Conservation (phyloP, 1,140 invertebrate genomes). For the Pseudachorutes palmiensis region DNA sequence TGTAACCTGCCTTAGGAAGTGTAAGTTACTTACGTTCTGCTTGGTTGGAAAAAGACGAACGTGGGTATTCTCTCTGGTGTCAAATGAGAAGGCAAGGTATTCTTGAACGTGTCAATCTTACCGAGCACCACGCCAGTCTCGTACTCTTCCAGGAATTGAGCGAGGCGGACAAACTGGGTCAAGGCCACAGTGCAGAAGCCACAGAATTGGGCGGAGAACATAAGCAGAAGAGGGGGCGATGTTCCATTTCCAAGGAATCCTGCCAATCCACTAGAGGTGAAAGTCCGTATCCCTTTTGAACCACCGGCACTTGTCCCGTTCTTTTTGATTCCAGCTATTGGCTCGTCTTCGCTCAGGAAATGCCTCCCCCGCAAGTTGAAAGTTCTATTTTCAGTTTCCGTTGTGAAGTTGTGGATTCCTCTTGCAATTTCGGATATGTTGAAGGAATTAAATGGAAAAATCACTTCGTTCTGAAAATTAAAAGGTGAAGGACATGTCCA, state of each 20-base stretch:
- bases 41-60: conserved; percentile 29
- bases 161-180: conserved; percentile 26
- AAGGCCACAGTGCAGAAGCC: conserved; percentile 33
- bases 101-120: conserved; percentile 30
- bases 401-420: conserved; percentile 28
- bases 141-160: conserved; percentile 26
- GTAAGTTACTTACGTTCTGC: conserved; percentile 1
- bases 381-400: conserved; percentile 19
- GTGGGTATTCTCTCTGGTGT: conserved; percentile 30
- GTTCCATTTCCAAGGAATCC: background rate
- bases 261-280: conserved; percentile 16
- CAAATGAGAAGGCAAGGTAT: conserved; percentile 27
- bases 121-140: conserved; percentile 25
- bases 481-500: background rate
- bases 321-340: background rate
- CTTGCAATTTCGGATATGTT: conserved; percentile 34
- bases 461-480: conserved; percentile 27
- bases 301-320: background rate
- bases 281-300: conserved; percentile 6
- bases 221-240: conserved; percentile 21
- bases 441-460: conserved; percentile 27
- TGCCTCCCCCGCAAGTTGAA: background rate
- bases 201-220: conserved; percentile 35
- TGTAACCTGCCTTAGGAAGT: no score
- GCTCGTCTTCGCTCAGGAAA: background rate